Percentiles rank a stretch among this genome's conserved stretches.
phyloP scores from a whole-genome alignment of 2,888 invertebrate species.

The Noctua janthina region DNA sequence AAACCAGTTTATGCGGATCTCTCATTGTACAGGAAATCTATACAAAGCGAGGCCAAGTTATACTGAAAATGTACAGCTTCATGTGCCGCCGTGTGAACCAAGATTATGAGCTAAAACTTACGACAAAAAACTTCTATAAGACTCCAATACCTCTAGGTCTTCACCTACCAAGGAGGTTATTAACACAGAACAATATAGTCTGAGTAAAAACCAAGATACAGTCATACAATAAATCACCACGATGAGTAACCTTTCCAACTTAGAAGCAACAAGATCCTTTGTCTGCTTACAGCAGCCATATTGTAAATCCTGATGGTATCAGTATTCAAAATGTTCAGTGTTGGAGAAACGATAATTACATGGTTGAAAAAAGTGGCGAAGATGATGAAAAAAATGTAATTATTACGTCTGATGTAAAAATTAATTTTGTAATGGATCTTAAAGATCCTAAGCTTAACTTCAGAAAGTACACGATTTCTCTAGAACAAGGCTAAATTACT shows the following conservation, averaged over 20 bases:
- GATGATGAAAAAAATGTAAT: constrained; percentile 44
- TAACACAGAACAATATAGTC: constrained; percentile 25
- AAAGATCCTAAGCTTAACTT: not conserved
- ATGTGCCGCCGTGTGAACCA: not conserved
- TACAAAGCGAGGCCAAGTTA: too few species aligned
- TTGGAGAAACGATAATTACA: constrained; percentile 61
- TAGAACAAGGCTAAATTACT: not conserved
- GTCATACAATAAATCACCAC: constrained; percentile 45
- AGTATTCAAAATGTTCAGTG: constrained; percentile 46
- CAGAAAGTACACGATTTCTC: not conserved
- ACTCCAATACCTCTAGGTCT: not conserved
- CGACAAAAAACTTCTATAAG: not conserved
- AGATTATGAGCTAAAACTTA: not conserved
- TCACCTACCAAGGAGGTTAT: constrained; percentile 15
- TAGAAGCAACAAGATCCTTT: constrained; percentile 40
- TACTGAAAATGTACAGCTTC: too few species aligned
- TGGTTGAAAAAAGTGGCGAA: constrained; percentile 53
- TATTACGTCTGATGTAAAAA: not conserved
- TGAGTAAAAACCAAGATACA: constrained; percentile 10
- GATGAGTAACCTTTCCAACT: constrained; percentile 42
- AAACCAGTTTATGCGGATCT: too few species aligned
- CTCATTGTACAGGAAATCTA: too few species aligned
- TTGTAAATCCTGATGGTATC: constrained; percentile 52
- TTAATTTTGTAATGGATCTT: not conserved
- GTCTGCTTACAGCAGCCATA: constrained; percentile 34